phyloP scores from a whole-genome alignment of 2,113 vertebrate genomes.

The Equus quagga region DNA sequence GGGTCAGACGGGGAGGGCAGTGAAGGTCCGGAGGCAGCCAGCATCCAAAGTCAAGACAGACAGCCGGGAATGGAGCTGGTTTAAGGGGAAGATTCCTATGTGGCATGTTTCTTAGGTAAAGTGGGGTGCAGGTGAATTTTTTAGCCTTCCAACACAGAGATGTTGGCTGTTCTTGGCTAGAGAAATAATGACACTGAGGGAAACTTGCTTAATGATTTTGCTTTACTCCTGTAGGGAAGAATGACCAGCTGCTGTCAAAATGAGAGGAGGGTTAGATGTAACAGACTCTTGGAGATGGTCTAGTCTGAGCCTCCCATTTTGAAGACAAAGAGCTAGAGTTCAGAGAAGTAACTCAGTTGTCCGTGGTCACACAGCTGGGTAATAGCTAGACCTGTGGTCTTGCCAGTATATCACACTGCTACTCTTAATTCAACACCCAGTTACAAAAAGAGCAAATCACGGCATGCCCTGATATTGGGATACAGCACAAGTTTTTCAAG shows the following conservation, averaged over 20 bases:
- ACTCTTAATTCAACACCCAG: conserved; percentile 2
- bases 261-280: background rate
- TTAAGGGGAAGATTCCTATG: background rate
- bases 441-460: background rate
- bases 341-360: background rate
- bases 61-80: background rate
- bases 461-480: background rate
- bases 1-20: background rate
- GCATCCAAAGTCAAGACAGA: background rate
- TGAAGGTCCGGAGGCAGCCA: background rate
- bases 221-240: background rate
- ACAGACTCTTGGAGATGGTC: background rate
- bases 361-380: background rate
- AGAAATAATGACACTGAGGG: background rate
- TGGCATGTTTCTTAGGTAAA: background rate
- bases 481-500: background rate
- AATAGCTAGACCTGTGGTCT: background rate
- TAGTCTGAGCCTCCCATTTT: background rate
- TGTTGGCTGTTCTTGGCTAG: background rate
- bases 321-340: background rate
- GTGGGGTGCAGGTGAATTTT: background rate
- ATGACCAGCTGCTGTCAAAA: background rate
- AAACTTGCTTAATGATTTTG: background rate
- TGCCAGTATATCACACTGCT: background rate
- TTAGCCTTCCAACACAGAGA: background rate